A percentile compares a stretch with the other conserved stretches of the same genome.
Conservation (phyloP, 1,140 invertebrate species). For the Drosophila cardini region DNA sequence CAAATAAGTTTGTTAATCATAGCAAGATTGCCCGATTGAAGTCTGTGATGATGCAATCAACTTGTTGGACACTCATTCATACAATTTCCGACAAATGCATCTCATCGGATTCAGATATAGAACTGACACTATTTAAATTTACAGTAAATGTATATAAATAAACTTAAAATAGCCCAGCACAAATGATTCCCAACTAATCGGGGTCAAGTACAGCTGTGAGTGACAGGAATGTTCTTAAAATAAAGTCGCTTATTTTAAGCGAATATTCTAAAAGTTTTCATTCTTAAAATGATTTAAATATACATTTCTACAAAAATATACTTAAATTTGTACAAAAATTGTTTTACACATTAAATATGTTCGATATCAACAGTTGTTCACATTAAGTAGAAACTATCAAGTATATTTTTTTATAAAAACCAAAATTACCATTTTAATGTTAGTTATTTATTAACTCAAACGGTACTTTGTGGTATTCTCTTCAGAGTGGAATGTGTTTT, state of each 20-base stretch:
- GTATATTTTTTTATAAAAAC: not conserved
- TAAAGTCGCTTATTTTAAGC: too few species aligned
- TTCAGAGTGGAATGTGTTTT: not conserved
- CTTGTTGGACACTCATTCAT: constrained; percentile 18
- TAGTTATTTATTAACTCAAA: constrained; percentile 8
- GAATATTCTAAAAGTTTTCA: too few species aligned
- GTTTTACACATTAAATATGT: not conserved
- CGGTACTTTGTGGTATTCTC: constrained; percentile 1
- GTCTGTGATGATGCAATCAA: constrained; percentile 42
- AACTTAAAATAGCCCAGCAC: not conserved
- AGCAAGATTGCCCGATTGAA: not conserved
- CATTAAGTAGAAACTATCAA: not conserved
- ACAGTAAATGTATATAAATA: too few species aligned
- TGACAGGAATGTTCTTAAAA: too few species aligned
- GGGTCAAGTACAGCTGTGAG: too few species aligned
- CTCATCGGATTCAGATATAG: not conserved
- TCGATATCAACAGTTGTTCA: not conserved
- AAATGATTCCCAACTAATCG: too few species aligned
- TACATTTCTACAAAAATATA: too few species aligned
- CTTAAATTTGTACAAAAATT: not conserved
- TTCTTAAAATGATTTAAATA: too few species aligned
- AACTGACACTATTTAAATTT: not conserved
- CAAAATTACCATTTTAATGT: not conserved
- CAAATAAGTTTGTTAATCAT: not conserved
- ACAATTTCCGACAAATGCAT: not conserved